These are phyloP conservation scores for Ischnus inquisitorius DNA, from an alignment of 2,888 invertebrate genomes.

Conservation along the genomic window DNA sequence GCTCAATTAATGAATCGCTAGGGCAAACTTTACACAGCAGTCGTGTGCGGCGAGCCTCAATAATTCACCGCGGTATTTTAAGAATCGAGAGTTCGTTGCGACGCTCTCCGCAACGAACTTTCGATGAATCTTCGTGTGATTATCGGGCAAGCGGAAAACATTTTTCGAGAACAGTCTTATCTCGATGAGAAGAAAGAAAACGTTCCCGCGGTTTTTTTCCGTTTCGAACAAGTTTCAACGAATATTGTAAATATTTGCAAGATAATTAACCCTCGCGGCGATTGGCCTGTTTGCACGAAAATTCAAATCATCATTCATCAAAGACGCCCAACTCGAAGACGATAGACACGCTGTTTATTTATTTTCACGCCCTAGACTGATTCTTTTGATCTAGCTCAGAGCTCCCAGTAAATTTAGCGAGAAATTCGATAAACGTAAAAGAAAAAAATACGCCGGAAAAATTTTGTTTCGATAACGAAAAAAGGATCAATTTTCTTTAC, in stretches of 20 bases:
- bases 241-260: not conserved
- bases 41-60: not conserved
- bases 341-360: not conserved
- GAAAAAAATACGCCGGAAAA: not conserved
- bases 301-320: not conserved
- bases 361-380: not conserved
- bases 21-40: constrained; percentile 3
- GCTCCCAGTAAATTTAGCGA: not conserved
- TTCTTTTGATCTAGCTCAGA: not conserved
- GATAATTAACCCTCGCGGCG: not conserved
- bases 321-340: not conserved
- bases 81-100: not conserved
- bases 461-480: too few species aligned
- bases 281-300: not conserved
- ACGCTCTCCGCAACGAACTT: constrained; percentile 18
- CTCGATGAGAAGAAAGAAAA: constrained; percentile 15
- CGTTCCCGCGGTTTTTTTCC: not conserved
- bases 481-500: too few species aligned
- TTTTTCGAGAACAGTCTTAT: not conserved
- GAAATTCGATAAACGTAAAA: constrained; percentile 2
- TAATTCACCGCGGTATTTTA: constrained; percentile 13
- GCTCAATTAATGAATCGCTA: constrained; percentile 59
- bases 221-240: not conserved
- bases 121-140: not conserved
- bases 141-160: not conserved